A percentile compares a stretch with the other conserved stretches of the same genome.
phyloP scores from a whole-genome alignment of 23 tunicate species.

The Clavelina lepadiformis region DNA sequence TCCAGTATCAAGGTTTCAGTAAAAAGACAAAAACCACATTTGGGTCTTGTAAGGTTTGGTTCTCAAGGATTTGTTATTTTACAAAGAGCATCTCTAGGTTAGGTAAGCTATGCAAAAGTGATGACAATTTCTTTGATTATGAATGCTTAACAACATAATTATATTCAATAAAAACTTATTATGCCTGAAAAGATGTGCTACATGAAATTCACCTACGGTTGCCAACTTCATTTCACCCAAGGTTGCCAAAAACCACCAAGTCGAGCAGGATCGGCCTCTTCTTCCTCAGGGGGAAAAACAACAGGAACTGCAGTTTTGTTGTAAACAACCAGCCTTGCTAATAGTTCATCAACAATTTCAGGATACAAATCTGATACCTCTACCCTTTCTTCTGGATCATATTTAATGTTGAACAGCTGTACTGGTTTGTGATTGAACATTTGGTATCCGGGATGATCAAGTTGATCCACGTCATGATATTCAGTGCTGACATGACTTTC shows the following conservation, averaged over 20 bases:
- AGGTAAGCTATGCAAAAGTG: too few relatives aligned
- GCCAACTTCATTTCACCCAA: slow-evolving; percentile 44
- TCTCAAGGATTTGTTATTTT: too few relatives aligned
- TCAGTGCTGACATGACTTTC: slow-evolving; percentile 1
- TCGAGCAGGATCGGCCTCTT: slow-evolving; percentile 39
- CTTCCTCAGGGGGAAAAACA: slow-evolving; percentile 55
- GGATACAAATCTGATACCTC: slow-evolving; percentile 71
- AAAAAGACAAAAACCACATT: too few relatives aligned
- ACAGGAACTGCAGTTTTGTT: slow-evolving; percentile 84
- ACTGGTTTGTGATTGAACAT: slow-evolving; percentile 11
- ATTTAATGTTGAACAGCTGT: slow-evolving; percentile 47
- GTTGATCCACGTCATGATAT: neutral
- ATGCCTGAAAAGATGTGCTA: too few relatives aligned
- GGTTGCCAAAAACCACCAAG: slow-evolving; percentile 92
- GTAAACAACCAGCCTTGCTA: slow-evolving; percentile 37
- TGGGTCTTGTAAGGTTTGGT: too few relatives aligned
- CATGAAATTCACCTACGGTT: too few relatives aligned
- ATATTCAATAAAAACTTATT: too few relatives aligned
- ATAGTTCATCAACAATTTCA: slow-evolving; percentile 37
- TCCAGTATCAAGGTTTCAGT: too few relatives aligned
- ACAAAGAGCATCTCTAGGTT: too few relatives aligned
- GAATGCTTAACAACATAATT: too few relatives aligned
- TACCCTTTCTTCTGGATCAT: slow-evolving; percentile 68
- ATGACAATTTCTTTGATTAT: too few relatives aligned
- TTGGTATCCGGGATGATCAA: slow-evolving; percentile 13